Evolutionary conservation across 2,113 vertebrate species (phyloP), one percentile per base, ranked within the genome.

Genomic region (Argyrosomus japonicus): DNA sequence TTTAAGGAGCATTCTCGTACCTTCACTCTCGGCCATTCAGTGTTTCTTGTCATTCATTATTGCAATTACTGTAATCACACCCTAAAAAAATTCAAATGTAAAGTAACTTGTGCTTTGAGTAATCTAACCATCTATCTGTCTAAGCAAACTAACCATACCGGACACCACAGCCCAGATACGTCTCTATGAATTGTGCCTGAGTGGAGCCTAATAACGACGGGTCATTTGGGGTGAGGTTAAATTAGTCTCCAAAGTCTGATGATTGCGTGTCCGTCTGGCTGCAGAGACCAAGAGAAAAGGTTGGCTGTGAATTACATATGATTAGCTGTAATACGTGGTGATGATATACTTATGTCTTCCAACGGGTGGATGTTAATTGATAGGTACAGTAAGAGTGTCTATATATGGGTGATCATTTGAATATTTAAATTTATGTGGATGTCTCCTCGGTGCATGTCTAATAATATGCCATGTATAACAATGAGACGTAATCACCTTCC

Each of bases 401-500:
- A 3, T 53, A 21, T 65, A 17, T 29, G 23, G 58, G 27, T 19
- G 18, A 51, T 69, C 15, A 54, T 72, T 48, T 70, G 8, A 58
- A 62, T 78, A 56, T 75, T 63, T 50, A 43, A 61, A 75, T 63
- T n/a, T 63, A 32, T 47, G 19, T 58, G 71, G 13, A 53, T n/a
- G 69, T 72, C 75, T 81, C 40, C 62, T 75, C 18, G 5, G 74
- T 69, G 82, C 45, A 11, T 84, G 81, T 80, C 77, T 84, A 79
- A 83, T 85, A 65, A 75, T 60, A 85, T 68, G 43, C 73, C 74
- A 4, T 45, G 53, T 72, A 68, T 79, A 72, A 83, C 76, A 81
- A 87, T 79, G 77, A 86, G 82, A 68, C 4, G 11, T 80, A 86
- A 90, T 90, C 85, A 82, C 53, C 61, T 57, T 81, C 61, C 76